These are phyloP conservation scores for Bellardia pandia DNA, from an alignment of 2,888 invertebrate species.

Conservation along the genomic window DNA sequence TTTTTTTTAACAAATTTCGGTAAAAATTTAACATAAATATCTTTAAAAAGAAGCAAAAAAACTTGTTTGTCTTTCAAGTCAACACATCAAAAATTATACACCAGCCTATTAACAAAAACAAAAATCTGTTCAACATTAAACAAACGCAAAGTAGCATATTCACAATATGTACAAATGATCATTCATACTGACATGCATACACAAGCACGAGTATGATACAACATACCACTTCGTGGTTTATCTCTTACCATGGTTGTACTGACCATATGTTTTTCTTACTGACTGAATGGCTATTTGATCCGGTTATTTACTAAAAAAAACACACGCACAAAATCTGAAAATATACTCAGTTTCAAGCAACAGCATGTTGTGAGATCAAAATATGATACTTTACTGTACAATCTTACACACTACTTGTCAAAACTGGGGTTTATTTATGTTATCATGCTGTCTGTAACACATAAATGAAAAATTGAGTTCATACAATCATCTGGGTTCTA, in stretches of 20 bases:
- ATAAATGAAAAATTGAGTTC: background rate
- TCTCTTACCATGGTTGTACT: background rate
- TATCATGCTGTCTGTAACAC: background rate
- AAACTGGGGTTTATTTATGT: background rate
- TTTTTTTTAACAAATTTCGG: background rate
- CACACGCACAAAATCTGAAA: background rate
- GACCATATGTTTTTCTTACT: conserved; percentile 21
- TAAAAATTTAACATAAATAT: conserved; percentile 3
- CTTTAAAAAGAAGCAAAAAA: background rate
- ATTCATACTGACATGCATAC: conserved; percentile 2
- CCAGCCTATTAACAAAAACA: background rate
- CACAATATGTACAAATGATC: background rate
- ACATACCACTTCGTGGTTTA: conserved; percentile 6
- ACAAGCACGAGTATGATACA: conserved; percentile 3
- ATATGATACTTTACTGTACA: background rate
- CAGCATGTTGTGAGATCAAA: conserved; percentile 6
- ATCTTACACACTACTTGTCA: background rate
- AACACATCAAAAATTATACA: background rate
- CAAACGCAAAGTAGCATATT: background rate
- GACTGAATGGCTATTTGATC: conserved; percentile 39
- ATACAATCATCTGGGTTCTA: too few species aligned
- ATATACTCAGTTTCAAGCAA: background rate
- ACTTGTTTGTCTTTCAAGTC: conserved; percentile 5
- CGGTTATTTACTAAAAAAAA: conserved; percentile 52
- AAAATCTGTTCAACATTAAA: conserved; percentile 7